Evolutionary conservation across 2,888 invertebrate species (phyloP), one percentile per base, ranked within the genome.

Genomic region (Pantelozetes paolii): DNA sequence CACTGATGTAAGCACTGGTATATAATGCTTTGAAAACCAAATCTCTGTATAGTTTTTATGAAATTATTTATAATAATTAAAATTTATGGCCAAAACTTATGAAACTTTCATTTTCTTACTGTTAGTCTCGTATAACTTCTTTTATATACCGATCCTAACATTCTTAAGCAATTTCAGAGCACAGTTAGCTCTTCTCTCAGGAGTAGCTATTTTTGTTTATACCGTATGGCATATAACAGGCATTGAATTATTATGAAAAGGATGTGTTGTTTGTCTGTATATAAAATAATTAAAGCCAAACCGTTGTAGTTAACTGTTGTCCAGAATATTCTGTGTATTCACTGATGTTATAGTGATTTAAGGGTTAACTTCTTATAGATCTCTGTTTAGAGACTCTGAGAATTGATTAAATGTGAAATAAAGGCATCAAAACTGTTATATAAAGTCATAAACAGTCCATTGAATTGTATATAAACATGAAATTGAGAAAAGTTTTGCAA

Each of bases 21-120:
- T n/a, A n/a, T n/a, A n/a, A n/a, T n/a, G n/a, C n/a, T n/a, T n/a
- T n/a, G n/a, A n/a, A n/a, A n/a, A n/a, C n/a, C n/a, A n/a, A n/a
- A n/a, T n/a, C n/a, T n/a, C n/a, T n/a, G n/a, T n/a, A n/a, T n/a
- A n/a, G n/a, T n/a, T n/a, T n/a, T n/a, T n/a, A n/a, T n/a, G n/a
- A n/a, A n/a, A 36, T 36, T 8, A 36, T 36, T 36, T 57, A 57
- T 57, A 57, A 57, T 57, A 57, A 57, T 57, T 57, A 57, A 57
- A 57, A 57, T 57, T 57, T 57, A 57, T 57, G 23, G 20, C 23
- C 20, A 57, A 26, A 20, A 11, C 26, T 57, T 15, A 57, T 57
- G 26, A 57, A 57, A 57, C 6, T 57, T 57, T 20, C 57, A 57
- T 23, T 57, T 57, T 57, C 26, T 23, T n/a, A n/a, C n/a, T n/a